These are phyloP conservation scores for Drosophila littoralis DNA, from an alignment of 1,140 invertebrate genomes.

Conservation along the genomic window DNA sequence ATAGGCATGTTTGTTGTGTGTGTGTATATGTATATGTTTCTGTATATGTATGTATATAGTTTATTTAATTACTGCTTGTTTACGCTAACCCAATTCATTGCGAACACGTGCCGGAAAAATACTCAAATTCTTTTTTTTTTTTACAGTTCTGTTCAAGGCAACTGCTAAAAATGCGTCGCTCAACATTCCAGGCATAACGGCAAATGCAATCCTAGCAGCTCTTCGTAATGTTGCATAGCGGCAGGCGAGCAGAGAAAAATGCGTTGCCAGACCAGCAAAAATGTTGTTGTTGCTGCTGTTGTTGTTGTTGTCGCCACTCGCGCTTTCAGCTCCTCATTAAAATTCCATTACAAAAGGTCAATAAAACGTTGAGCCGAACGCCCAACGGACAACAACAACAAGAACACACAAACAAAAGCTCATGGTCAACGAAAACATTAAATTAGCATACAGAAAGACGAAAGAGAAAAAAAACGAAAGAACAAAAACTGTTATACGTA, in stretches of 20 bases:
- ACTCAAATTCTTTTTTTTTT: background rate
- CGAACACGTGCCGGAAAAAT: constrained; percentile 51
- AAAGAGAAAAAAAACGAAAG: constrained; percentile 45
- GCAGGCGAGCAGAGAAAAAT: background rate
- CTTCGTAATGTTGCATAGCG: constrained; percentile 15
- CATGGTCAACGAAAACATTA: constrained; percentile 81
- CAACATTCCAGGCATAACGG: constrained; percentile 2
- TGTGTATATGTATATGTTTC: background rate
- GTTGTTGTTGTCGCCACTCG: constrained; percentile 24
- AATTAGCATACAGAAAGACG: constrained; percentile 75
- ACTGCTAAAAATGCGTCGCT: background rate
- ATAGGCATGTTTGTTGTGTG: background rate
- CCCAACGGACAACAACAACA: constrained; percentile 10
- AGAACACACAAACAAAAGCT: constrained; percentile 46
- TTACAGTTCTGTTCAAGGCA: background rate
- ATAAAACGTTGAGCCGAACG: constrained; percentile 69
- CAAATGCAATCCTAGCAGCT: constrained; percentile 2
- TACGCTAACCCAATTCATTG: constrained; percentile 62
- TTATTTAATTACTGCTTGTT: constrained; percentile 3
- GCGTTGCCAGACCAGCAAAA: constrained; percentile 12
- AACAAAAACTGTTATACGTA: constrained; percentile 37
- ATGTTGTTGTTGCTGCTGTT: background rate
- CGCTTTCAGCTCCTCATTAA: constrained; percentile 56
- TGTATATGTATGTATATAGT: background rate
- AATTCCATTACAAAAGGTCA: constrained; percentile 64